These are phyloP conservation scores for Stegophylla sp. DNA, from an alignment of 2,888 invertebrate species.

Conservation along the genomic window DNA sequence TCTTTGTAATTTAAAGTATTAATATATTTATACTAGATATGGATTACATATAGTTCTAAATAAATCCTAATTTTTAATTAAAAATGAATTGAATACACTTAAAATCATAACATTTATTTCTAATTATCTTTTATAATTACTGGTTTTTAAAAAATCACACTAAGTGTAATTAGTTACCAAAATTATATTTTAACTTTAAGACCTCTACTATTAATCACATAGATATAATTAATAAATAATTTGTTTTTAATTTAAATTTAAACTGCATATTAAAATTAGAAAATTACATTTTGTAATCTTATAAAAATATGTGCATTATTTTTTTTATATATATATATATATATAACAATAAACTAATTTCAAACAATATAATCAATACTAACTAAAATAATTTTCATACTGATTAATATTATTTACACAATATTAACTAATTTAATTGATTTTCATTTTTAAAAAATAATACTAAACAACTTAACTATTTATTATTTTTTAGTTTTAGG, in stretches of 20 bases:
- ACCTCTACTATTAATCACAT: not conserved
- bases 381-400: slow-evolving; percentile 43
- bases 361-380: slow-evolving; percentile 52
- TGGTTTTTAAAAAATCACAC: not conserved
- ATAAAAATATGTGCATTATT: not conserved
- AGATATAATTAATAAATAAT: not conserved
- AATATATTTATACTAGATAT: too few relatives aligned
- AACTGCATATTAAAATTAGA: not conserved
- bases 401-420: slow-evolving; percentile 45
- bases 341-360: not conserved
- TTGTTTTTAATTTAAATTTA: not conserved
- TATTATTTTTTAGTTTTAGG: slow-evolving; percentile 31
- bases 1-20: too few relatives aligned
- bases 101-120: not conserved
- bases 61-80: too few relatives aligned
- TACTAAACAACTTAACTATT: not conserved
- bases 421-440: not conserved
- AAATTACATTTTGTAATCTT: not conserved
- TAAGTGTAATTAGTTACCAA: not conserved
- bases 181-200: not conserved
- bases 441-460: not conserved
- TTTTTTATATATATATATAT: not conserved
- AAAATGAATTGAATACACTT: too few relatives aligned
- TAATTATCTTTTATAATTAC: not conserved
- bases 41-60: too few relatives aligned